Percentiles rank a stretch among this genome's conserved stretches.
Evolutionary conservation across 1,140 invertebrate genomes (phyloP).

Genomic region (Bombus huntii): DNA sequence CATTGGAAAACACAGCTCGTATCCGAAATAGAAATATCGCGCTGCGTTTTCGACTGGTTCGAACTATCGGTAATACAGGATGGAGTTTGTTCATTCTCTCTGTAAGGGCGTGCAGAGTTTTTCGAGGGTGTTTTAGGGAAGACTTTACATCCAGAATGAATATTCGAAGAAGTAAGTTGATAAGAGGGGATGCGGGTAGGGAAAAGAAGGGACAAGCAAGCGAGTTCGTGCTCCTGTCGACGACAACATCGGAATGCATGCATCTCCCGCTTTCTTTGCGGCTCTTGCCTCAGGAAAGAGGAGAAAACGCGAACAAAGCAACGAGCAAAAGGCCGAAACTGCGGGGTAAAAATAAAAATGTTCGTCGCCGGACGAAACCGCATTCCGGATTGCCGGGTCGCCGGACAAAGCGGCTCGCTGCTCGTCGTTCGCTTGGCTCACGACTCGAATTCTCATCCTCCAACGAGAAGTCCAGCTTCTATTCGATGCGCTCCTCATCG

Average conservation of each 20-base stretch:
- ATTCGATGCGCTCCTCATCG: conserved; percentile 13
- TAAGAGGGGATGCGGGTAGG: conserved; percentile 2
- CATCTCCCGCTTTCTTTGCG: conserved; percentile 65
- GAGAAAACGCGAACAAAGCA: conserved; percentile 62
- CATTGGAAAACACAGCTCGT: too few species aligned
- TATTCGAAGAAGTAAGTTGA: conserved; percentile 26
- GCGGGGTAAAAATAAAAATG: conserved; percentile 66
- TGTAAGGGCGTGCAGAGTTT: background rate
- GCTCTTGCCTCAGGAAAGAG: conserved; percentile 43
- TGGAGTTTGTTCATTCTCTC: background rate
- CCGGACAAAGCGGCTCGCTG: conserved; percentile 62
- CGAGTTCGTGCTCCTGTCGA: conserved; percentile 46
- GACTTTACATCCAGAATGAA: conserved; percentile 21
- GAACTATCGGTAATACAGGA: background rate
- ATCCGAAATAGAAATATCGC: background rate
- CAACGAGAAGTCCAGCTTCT: background rate
- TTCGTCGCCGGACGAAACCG: conserved; percentile 58
- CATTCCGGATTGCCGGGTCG: conserved; percentile 66
- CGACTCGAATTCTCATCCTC: conserved; percentile 44
- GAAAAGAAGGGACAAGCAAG: conserved; percentile 7
- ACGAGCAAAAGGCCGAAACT: conserved; percentile 61
- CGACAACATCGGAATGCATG: conserved; percentile 66
- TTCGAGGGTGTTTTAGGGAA: background rate
- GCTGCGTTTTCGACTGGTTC: background rate
- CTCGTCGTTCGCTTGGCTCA: conserved; percentile 52